Base-by-base conservation (phyloP, 2,113 vertebrate species). In the Oncorhynchus clarkii region DNA sequence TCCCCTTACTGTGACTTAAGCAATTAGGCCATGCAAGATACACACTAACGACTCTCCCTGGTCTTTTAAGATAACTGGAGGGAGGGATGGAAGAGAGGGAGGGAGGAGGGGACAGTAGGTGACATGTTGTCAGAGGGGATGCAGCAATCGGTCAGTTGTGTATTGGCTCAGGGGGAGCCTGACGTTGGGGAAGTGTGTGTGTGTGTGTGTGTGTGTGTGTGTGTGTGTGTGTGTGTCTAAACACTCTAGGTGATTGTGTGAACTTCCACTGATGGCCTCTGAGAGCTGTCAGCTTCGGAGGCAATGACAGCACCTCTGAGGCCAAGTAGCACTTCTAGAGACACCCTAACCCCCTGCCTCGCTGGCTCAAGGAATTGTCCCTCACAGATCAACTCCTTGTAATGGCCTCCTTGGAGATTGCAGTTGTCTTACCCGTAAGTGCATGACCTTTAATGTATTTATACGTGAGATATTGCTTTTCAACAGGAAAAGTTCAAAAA, bases 41-140 rank as follows among this genome's bases (percentile, higher is more conserved):
- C 78, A 77, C 86, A 86, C 85, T 92, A 91, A 90, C 84, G 82
- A 90, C 89, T 87, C 82, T 88, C 85, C 69, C 87, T 85, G 87
- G 88, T 87, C 83, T 85, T 90, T 78, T 83, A 85, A 87, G 86
- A 89, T 88, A 91, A 92, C 79, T 81, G 18, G 67, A 82, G 82
- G 80, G 16, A 22, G 7, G 59, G 8, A 22, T 2, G 59, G 2
- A 3, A 16, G n/a, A 3, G n/a, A 16, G 59, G 2, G n/a, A 9
- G n/a, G 59, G 18, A n/a, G 59, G 88, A 84, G 82, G 78, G 71
- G 81, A 84, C 54, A 34, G 78, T 77, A 80, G 85, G 74, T 82
- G 79, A 85, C 83, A 87, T 88, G 84, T 91, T 86, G 85, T 90
- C 85, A 82, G 82, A 64, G 49, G 70, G 71, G 24, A 49, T 57